A percentile compares a stretch with the other conserved stretches of the same genome.
Conservation (phyloP, 1,140 invertebrate genomes). For the Lordiphosa mommai region DNA sequence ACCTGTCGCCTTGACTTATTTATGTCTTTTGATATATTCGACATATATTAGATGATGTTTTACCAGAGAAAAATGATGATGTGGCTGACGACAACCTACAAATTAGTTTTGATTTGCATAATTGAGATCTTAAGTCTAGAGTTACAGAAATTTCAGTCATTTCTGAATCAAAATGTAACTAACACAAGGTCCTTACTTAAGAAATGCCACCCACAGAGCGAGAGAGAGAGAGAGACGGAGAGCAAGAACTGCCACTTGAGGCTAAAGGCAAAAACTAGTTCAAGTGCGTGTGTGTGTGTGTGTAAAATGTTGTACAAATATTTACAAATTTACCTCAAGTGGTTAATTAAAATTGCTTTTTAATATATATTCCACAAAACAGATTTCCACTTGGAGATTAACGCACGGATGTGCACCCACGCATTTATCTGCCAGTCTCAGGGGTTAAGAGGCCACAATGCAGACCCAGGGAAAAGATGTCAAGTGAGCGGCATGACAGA, state of each 20-base stretch:
- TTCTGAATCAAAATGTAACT: background rate
- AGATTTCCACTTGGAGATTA: constrained; percentile 8
- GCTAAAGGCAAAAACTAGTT: background rate
- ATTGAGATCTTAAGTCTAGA: constrained; percentile 4
- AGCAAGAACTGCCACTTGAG: too few species aligned
- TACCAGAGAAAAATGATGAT: background rate
- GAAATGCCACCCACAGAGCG: background rate
- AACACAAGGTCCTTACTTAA: background rate
- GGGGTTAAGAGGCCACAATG: background rate
- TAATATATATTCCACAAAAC: constrained; percentile 5
- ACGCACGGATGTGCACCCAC: background rate
- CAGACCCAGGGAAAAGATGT: background rate
- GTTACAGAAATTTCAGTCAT: background rate
- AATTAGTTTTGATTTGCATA: constrained; percentile 17
- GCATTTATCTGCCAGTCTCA: background rate
- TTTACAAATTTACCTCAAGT: constrained; percentile 11
- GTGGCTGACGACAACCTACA: constrained; percentile 6
- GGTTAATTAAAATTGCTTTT: constrained; percentile 10
- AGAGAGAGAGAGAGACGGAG: too few species aligned
- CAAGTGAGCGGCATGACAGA: constrained; percentile 2
- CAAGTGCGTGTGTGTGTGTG: constrained; percentile 3
- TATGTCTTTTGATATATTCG: constrained; percentile 12
- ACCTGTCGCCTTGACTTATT: constrained; percentile 29
- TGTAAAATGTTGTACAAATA: constrained; percentile 7
- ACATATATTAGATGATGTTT: constrained; percentile 6